Evolutionary conservation across 1,140 invertebrate genomes (phyloP).

Genomic region (Pseudomyrmex sp.): DNA sequence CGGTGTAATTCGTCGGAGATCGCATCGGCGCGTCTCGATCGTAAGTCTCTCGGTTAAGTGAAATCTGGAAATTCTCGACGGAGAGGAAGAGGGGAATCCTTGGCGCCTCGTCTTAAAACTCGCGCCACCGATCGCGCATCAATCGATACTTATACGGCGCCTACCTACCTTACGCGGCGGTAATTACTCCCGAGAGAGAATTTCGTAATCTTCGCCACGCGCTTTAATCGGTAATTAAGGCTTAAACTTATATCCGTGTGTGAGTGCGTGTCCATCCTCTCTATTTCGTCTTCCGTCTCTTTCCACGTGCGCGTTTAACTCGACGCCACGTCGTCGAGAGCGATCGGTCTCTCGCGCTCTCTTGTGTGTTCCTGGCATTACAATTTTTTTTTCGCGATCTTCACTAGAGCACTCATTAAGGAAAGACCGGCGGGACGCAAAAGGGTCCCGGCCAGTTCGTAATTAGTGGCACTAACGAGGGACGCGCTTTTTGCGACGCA

Average conservation of each 20-base stretch:
- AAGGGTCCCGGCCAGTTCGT: conserved; percentile 64
- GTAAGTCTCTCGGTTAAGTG: conserved; percentile 47
- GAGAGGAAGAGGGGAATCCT: neutral
- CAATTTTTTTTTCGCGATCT: conserved; percentile 65
- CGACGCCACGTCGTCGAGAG: neutral
- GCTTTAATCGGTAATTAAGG: conserved; percentile 71
- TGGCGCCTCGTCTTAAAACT: conserved; percentile 31
- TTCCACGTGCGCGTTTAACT: neutral
- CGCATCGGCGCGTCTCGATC: conserved; percentile 30
- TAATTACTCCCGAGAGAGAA: conserved; percentile 48
- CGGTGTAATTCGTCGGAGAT: conserved; percentile 43
- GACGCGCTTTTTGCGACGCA: conserved; percentile 76
- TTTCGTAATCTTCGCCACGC: conserved; percentile 63
- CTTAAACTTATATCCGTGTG: conserved; percentile 33
- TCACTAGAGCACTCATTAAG: conserved; percentile 69
- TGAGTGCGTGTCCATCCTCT: neutral
- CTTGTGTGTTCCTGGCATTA: conserved; percentile 52
- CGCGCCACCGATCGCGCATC: conserved; percentile 47
- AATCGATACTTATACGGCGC: conserved; percentile 20
- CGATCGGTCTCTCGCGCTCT: conserved; percentile 23
- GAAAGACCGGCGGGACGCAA: conserved; percentile 39
- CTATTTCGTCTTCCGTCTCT: neutral
- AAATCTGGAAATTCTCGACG: conserved; percentile 39
- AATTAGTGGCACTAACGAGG: conserved; percentile 82
- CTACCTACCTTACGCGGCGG: neutral